Base-by-base conservation (phyloP, 92 coral and sea anemone genomes). In the Heteractis magnifica region DNA sequence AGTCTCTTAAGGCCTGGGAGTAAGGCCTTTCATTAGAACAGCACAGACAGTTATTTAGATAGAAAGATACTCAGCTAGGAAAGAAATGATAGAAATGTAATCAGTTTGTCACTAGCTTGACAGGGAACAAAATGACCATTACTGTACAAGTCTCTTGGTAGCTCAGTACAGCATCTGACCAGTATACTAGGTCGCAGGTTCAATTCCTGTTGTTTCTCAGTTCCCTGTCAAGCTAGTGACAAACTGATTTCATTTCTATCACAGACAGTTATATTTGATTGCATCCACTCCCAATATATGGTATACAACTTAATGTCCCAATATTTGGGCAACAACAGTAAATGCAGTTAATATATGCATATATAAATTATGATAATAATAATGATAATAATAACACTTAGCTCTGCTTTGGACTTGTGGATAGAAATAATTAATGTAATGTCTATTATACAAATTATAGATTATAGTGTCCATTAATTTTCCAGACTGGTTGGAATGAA, bases 321-420 rank as follows among this genome's bases (percentile, higher is more conserved):
- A 91, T 81, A 91, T 91, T 91, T 91, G 94, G 94, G 87, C 83
- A 60, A 68, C 10, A 78, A 74, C 56, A 72, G 94, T 91, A 91
- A 88, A 83, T 91, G 91, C 94, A 80, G 65, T 68, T 91, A 88
- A 88, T 85, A 85, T 88, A 91, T 91, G 94, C 94, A 88, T 88
- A 88, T 88, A 88, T 34, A 34, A 34, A 34, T 1, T 34, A 34
- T 34, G 8, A 62, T 62, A 6, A 62, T 62, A 23, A 62, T 85
- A 79, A 81, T 85, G 20, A 77, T 85, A 78, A 80, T 23, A 26
- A 81, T 81, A 60, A 81, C 20, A 51, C 44, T 70, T 48, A 81
- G 84, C 64, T 65, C 56, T 58, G 77, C 84, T 80, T 48, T 81
- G 65, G 77, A 51, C 77, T 68, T 48, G 65, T 58, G 52, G 48